A percentile compares a stretch with the other conserved stretches of the same genome.
phyloP scores from a whole-genome alignment of 2,797 vertebrate species.

The Diceros bicornis region DNA sequence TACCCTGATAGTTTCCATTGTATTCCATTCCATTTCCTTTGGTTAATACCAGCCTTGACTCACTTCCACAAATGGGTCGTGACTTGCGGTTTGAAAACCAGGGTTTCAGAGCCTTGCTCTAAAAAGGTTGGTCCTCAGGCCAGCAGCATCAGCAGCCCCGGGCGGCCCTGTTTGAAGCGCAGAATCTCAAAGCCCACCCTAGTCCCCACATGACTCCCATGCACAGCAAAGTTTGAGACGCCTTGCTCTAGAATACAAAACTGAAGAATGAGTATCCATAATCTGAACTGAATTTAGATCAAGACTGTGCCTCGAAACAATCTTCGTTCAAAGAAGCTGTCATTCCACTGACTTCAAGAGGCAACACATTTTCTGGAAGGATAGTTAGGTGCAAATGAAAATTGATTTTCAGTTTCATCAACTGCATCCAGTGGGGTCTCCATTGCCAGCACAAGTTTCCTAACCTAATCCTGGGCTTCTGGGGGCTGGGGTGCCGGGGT shows the following conservation, averaged over 20 bases:
- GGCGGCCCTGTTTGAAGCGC: rapidly evolving
- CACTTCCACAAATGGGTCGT: not conserved
- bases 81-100: not conserved
- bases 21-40: not conserved
- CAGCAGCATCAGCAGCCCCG: not conserved
- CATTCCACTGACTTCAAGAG: not conserved
- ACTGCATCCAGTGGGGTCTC: not conserved
- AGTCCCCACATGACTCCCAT: rapidly evolving
- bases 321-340: not conserved
- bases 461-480: not conserved
- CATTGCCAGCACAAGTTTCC: not conserved
- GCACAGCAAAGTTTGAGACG: rapidly evolving
- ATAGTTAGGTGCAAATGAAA: not conserved
- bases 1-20: not conserved
- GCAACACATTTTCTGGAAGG: not conserved
- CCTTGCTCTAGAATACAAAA: not conserved
- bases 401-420: not conserved
- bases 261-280: not conserved
- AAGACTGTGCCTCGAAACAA: not conserved
- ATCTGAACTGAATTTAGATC: not conserved
- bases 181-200: rapidly evolving
- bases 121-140: not conserved
- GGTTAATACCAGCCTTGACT: not conserved
- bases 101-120: not conserved
- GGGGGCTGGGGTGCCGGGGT: rapidly evolving